Evolutionary conservation across 1,140 invertebrate species (phyloP), one percentile per base, ranked within the genome.

Genomic region (Drosophila erecta): DNA sequence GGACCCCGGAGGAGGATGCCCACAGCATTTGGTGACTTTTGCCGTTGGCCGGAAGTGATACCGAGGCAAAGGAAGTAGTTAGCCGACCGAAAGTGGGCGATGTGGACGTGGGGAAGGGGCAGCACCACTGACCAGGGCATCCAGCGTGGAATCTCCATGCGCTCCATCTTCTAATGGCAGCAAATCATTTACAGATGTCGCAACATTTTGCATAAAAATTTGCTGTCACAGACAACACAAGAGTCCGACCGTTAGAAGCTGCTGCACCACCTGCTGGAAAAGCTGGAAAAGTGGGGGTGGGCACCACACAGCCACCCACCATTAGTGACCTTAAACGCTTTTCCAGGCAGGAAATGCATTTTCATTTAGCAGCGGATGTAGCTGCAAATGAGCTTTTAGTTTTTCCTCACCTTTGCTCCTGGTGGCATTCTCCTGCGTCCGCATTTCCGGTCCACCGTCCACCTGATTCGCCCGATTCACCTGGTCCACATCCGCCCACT

Each of bases 301-400:
- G 24, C 4, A 24, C n/a, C 35, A 17, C 8, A 37, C 12, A 22
- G 11, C n/a, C 35, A 17, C 12, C 33, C 6, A 37, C 40, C 62
- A 55, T 38, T 53, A 46, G n/a, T 44, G 64, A 44, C 51, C 70
- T 79, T 87, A 87, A 86, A 86, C 79, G 84, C 65, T 80, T 89
- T 89, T 71, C 51, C 79, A 78, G 57, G 73, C 84, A 90, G 90
- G 90, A 91, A 91, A 91, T 91, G 90, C 81, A 90, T 87, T 90
- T 91, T 87, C 90, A 91, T 91, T 91, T 91, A 70, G 75, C 72
- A 90, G 49, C 85, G 90, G 90, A 91, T 91, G 85, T 91, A 81
- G 71, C 76, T 90, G 80, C 90, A 91, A 91, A 91, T 91, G 66
- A 90, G 86, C 81, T 91, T 91, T 91, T 91, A 91, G 90, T 91